phyloP scores from a whole-genome alignment of 1,140 invertebrate genomes.

The Caenorhabditis remanei region DNA sequence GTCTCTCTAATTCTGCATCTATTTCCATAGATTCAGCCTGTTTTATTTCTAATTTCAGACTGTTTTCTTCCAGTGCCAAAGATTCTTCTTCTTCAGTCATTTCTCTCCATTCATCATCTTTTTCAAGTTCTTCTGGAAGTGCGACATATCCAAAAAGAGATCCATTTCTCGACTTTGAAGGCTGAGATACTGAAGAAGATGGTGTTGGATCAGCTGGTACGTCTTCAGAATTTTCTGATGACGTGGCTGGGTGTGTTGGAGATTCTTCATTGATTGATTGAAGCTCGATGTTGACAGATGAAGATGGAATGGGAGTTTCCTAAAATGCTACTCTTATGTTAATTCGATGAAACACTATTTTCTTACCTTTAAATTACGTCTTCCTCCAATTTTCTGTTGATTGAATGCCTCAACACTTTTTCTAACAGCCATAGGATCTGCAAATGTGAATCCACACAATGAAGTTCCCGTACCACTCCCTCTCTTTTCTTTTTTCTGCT shows the following conservation, averaged over 20 bases:
- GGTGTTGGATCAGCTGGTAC: constrained; percentile 34
- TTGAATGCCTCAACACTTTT: constrained; percentile 25
- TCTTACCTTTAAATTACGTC: not conserved
- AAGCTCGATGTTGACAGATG: not conserved
- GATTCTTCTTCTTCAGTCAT: constrained; percentile 73
- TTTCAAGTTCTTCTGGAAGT: constrained; percentile 31
- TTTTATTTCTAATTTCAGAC: constrained; percentile 73
- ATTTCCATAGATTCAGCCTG: constrained; percentile 68
- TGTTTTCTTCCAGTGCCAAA: constrained; percentile 71
- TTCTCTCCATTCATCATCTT: constrained; percentile 70
- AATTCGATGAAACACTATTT: not conserved
- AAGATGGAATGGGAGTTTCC: not conserved
- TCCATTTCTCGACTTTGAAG: not conserved
- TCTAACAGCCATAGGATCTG: constrained; percentile 14
- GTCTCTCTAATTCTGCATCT: constrained; percentile 67
- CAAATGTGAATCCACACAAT: constrained; percentile 35
- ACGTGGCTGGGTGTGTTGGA: not conserved
- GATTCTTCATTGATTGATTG: constrained; percentile 38
- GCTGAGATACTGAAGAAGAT: constrained; percentile 1
- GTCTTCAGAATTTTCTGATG: constrained; percentile 34
- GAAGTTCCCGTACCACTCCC: not conserved
- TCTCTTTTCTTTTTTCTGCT: constrained; percentile 57
- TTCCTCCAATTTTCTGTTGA: constrained; percentile 20
- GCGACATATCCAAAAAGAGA: constrained; percentile 34
- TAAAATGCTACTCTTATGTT: not conserved